Base-by-base conservation (phyloP, 2,888 invertebrate species). In the Drosophila neutralis region DNA sequence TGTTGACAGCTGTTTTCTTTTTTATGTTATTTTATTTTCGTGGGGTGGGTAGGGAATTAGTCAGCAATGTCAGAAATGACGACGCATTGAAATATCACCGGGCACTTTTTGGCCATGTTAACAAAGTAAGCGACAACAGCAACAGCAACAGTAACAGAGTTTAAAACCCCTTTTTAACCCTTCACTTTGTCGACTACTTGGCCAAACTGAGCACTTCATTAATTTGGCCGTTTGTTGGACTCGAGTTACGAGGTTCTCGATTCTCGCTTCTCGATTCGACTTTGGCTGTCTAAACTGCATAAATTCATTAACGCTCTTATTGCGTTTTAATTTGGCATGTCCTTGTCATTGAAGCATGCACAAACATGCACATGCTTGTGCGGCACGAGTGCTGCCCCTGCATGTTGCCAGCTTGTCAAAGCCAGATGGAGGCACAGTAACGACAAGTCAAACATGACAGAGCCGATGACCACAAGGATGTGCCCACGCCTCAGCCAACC, bases 311-410 rank as follows among this genome's bases (percentile, higher is more conserved):
- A 82, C 85, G 86, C 76, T 79, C 87, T 84, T 87, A 87, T 87
- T 87, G 89, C 89, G 76, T 89, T 87, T 87, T 87, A 87, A 87
- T 87, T 89, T 75, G 84, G 75, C 85, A 87, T 87, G 86, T 87
- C 81, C 74, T 84, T 89, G 82, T 69, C 86, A 89, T 63, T 75
- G 89, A 87, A 62, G 76, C 89, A 77, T 86, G 87, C 82, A 78
- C 73, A 73, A 76, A 76, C 89, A 89, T 82, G 84, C 84, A 87
- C 80, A 76, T 80, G 88, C 24, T 83, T 83, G 73, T 73, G 81
- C 69, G 73, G 36, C 52, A 35, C 52, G 29, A 36, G 24, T 48
- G 45, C 24, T 45, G 58, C 21, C 18, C 49, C 24, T 49, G 65
- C 73, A 69, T 72, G 84, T 87, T 89, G 80, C 65, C 87, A 77